Percentiles rank a stretch among this genome's conserved stretches.
Conservation (phyloP, 2,113 vertebrate genomes). For the Thamnaconus septentrionalis region DNA sequence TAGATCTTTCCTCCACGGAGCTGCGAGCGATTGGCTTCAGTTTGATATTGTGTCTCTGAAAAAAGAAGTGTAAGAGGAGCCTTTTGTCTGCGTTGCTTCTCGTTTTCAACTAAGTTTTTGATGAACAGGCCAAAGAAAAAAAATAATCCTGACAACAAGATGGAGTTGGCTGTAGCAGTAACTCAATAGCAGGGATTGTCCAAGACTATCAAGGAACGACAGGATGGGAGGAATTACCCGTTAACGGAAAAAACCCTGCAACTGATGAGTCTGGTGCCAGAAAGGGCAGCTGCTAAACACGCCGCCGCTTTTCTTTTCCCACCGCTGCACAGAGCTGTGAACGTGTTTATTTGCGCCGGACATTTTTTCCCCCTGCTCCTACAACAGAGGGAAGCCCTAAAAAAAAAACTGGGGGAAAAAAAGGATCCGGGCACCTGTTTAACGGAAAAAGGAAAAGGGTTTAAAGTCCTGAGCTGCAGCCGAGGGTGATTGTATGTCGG, state of each 20-base stretch:
- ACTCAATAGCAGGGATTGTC: constrained; percentile 53
- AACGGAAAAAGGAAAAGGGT: constrained; percentile 14
- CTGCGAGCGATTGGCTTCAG: too few relatives aligned
- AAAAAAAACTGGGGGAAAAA: too few relatives aligned
- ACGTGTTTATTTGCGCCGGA: constrained; percentile 49
- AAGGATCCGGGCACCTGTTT: constrained; percentile 55
- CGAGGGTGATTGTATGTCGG: constrained; percentile 33
- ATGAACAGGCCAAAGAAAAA: constrained; percentile 21
- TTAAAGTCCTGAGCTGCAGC: constrained; percentile 52
- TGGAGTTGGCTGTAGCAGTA: constrained; percentile 34
- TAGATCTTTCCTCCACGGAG: neutral
- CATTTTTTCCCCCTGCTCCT: constrained; percentile 31
- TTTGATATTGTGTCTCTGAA: too few relatives aligned
- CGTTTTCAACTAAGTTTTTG: constrained; percentile 17
- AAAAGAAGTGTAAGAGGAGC: neutral
- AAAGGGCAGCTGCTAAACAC: constrained; percentile 58
- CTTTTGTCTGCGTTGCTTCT: neutral
- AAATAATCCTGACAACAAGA: constrained; percentile 20
- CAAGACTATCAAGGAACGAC: constrained; percentile 46
- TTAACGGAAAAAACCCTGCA: neutral
- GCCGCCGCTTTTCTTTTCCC: constrained; percentile 40
- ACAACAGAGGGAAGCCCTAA: constrained; percentile 41
- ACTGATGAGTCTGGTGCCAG: constrained; percentile 17
- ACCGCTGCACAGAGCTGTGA: constrained; percentile 38
- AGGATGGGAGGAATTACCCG: constrained; percentile 48